Evolutionary conservation across 2,113 vertebrate genomes (phyloP), one percentile per base, ranked within the genome.

Genomic region (Calyptommatus sinebrachiatus): DNA sequence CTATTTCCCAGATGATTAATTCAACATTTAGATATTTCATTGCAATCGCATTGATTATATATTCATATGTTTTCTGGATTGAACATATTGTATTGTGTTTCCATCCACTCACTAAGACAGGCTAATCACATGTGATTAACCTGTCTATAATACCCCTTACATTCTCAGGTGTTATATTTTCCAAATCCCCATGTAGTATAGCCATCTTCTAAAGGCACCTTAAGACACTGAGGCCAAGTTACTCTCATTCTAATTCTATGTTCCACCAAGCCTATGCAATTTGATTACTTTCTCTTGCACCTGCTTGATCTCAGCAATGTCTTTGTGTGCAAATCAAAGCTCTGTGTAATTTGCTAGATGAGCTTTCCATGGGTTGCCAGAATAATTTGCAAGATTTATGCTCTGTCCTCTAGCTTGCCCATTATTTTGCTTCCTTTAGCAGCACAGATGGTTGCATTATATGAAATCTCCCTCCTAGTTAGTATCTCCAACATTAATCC

Each of bases 391-490:
- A 7, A 77, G 78, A 84, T 84, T 77, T 82, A 71, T 79, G 1
- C 62, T 76, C 24, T 12, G 0, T 12, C 18, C 78, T 69, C 4
- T n/a, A 31, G 41, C 1, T 66, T 88, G 80, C 70, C 50, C 35
- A 69, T 26, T 1, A 7, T 71, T 53, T 48, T 48, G 41, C 29
- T 76, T 29, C 71, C 4, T 83, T 6, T 60, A 74, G 0, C 48
- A 74, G 80, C 76, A 12, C 66, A 89, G 85, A 87, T 85, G 76
- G 83, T 11, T 89, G 87, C 53, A 66, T 85, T 82, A 82, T 90
- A 67, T 22, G 29, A 84, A 61, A 73, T 82, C 20, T 66, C 63
- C 85, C 0, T 0, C 22, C 29, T 77, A 84, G 50, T 79, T 75
- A 85, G 71, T 60, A 14, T 24, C 2, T 71, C 60, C 76, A 60